phyloP scores from a whole-genome alignment of 2,888 invertebrate genomes.

The Microctonus hyperodae region DNA sequence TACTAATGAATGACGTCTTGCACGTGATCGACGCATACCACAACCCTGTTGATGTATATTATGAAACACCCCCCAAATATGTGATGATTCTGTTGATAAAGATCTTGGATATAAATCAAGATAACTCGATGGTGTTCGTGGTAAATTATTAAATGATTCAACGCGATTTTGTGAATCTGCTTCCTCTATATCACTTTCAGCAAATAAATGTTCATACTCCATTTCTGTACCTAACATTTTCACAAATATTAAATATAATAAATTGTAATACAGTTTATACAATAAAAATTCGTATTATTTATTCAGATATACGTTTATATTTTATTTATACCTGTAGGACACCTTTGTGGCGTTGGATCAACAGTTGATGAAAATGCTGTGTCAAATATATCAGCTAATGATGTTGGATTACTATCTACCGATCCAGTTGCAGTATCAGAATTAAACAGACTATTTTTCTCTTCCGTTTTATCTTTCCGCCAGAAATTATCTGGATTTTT shows the following conservation, averaged over 20 bases:
- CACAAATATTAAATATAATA: slow-evolving; percentile 15
- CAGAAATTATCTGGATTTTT: slow-evolving; percentile 54
- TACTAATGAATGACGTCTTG: slow-evolving; percentile 39
- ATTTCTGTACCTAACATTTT: slow-evolving; percentile 68
- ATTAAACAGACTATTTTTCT: slow-evolving; percentile 50
- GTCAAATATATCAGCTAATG: slow-evolving; percentile 71
- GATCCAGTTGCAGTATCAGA: slow-evolving; percentile 50
- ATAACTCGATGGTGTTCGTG: slow-evolving; percentile 41
- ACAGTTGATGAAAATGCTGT: slow-evolving; percentile 70
- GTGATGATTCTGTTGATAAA: slow-evolving; percentile 35
- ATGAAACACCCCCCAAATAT: slow-evolving; percentile 44
- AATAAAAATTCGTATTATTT: background rate
- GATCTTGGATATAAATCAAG: slow-evolving; percentile 43
- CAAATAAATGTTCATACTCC: slow-evolving; percentile 72
- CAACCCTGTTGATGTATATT: slow-evolving; percentile 40
- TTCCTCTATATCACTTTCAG: slow-evolving; percentile 72
- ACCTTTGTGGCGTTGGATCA: slow-evolving; percentile 61
- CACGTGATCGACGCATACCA: slow-evolving; percentile 48
- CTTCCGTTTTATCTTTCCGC: slow-evolving; percentile 55
- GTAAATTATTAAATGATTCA: slow-evolving; percentile 46
- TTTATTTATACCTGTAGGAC: slow-evolving; percentile 52
- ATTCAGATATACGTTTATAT: background rate
- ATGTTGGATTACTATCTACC: slow-evolving; percentile 60
- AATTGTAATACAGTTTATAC: background rate
- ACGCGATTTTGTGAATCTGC: slow-evolving; percentile 57